Evolutionary conservation across 2,888 invertebrate species (phyloP).

Genomic region (Melieria picta): DNA sequence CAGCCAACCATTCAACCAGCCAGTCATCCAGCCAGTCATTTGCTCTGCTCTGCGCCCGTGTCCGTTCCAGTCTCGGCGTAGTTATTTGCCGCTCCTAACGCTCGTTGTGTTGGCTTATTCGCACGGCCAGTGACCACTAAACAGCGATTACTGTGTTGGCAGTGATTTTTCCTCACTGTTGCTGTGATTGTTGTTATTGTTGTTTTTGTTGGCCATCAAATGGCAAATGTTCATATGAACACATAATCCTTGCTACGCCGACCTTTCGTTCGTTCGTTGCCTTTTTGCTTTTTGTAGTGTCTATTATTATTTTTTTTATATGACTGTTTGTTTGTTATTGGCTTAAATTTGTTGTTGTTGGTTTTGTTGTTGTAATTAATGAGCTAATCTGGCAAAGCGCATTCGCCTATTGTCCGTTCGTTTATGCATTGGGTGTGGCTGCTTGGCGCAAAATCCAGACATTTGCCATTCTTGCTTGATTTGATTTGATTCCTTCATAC

Average conservation of each 20-base stretch:
- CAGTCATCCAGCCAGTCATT: too few species aligned
- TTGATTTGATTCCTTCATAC: too few species aligned
- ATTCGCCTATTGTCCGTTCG: constrained; percentile 1
- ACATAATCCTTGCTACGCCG: not conserved
- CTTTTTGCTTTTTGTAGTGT: not conserved
- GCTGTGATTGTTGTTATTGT: not conserved
- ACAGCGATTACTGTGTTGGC: too few species aligned
- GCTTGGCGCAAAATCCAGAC: too few species aligned
- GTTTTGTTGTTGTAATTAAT: constrained; percentile 25
- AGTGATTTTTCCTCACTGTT: not conserved
- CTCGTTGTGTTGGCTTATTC: too few species aligned
- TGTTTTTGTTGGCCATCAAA: not conserved
- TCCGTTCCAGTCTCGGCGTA: too few species aligned
- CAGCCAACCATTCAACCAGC: too few species aligned
- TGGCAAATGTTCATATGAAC: constrained; percentile 1
- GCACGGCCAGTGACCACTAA: too few species aligned
- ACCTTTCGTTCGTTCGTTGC: not conserved
- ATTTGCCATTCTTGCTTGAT: too few species aligned
- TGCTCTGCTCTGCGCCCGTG: too few species aligned
- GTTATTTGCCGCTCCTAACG: too few species aligned
- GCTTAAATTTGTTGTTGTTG: constrained; percentile 2
- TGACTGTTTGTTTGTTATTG: constrained; percentile 20
- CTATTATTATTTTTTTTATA: not conserved
- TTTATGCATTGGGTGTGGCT: constrained; percentile 3
- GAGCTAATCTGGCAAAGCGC: constrained; percentile 23